Evolutionary conservation across 2,113 vertebrate species (phyloP).

Genomic region (Cololabis saira): DNA sequence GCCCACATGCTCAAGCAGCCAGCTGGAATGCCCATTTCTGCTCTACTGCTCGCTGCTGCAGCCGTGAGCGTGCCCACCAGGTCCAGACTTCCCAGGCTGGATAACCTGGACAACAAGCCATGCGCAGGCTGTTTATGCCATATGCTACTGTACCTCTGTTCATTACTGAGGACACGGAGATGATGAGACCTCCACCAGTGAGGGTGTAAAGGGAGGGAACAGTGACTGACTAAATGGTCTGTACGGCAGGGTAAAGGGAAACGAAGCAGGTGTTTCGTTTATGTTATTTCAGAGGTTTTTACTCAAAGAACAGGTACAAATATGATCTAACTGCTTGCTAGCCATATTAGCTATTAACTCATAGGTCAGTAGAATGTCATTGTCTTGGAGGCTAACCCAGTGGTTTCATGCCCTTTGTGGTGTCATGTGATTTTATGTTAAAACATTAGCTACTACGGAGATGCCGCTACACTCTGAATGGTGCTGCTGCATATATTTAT

Average conservation of each 20-base stretch:
- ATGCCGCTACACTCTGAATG: slow-evolving; percentile 3
- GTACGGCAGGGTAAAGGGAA: too few relatives aligned
- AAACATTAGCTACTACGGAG: neutral
- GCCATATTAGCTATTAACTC: neutral
- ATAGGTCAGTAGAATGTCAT: neutral
- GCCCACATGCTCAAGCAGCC: slow-evolving; percentile 65
- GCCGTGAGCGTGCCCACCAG: slow-evolving; percentile 43
- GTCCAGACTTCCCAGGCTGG: slow-evolving; percentile 43
- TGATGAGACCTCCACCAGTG: neutral
- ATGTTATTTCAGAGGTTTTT: too few relatives aligned
- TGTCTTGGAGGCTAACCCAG: neutral
- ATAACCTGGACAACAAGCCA: slow-evolving; percentile 42
- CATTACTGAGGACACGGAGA: slow-evolving; percentile 19
- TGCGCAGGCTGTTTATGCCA: slow-evolving; percentile 27
- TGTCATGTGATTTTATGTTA: slow-evolving; percentile 3
- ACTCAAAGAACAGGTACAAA: too few relatives aligned
- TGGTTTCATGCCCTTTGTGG: neutral
- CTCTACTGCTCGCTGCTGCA: slow-evolving; percentile 45
- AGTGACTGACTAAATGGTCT: too few relatives aligned
- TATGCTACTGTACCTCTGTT: slow-evolving; percentile 2
- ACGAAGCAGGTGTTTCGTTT: too few relatives aligned
- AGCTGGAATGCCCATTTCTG: slow-evolving; percentile 69
- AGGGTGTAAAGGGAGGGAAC: neutral
- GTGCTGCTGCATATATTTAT: neutral
- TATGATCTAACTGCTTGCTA: neutral